Conservation (phyloP, 1,140 invertebrate genomes). For the Amyelois transitella region DNA sequence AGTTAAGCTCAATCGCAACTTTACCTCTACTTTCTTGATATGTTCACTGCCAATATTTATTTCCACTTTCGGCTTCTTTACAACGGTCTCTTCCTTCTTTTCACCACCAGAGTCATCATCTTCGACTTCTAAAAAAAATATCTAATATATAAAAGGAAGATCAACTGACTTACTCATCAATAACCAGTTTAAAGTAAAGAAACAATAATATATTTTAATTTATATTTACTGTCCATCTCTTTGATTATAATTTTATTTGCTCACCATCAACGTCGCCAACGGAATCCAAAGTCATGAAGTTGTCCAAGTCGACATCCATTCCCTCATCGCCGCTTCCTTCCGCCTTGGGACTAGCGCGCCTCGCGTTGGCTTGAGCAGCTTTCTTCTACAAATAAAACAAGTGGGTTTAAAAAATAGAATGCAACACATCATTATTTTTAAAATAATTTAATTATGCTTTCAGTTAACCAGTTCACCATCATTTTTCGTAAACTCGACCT, state of each 20-base stretch:
- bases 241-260: too few species aligned
- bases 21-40: constrained; percentile 83
- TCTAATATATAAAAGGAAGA: not conserved
- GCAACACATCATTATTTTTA: too few species aligned
- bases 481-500: too few species aligned
- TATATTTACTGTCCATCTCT: too few species aligned
- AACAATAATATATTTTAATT: too few species aligned
- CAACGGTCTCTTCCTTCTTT: constrained; percentile 73
- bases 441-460: too few species aligned
- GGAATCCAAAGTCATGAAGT: constrained; percentile 88
- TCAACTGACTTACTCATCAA: not conserved
- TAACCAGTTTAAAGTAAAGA: too few species aligned
- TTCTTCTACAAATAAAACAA: constrained; percentile 72
- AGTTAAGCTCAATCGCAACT: too few species aligned
- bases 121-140: constrained; percentile 70
- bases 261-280: constrained; percentile 88
- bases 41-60: constrained; percentile 85
- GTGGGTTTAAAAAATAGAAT: too few species aligned
- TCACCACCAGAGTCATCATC: constrained; percentile 77
- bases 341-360: constrained; percentile 54
- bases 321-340: constrained; percentile 81
- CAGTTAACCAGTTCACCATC: too few species aligned
- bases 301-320: constrained; percentile 85
- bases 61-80: constrained; percentile 77
- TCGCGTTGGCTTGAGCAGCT: constrained; percentile 46